A percentile compares a stretch with the other conserved stretches of the same genome.
phyloP scores from a whole-genome alignment of 2,888 invertebrate species.

The Sesia apiformis region DNA sequence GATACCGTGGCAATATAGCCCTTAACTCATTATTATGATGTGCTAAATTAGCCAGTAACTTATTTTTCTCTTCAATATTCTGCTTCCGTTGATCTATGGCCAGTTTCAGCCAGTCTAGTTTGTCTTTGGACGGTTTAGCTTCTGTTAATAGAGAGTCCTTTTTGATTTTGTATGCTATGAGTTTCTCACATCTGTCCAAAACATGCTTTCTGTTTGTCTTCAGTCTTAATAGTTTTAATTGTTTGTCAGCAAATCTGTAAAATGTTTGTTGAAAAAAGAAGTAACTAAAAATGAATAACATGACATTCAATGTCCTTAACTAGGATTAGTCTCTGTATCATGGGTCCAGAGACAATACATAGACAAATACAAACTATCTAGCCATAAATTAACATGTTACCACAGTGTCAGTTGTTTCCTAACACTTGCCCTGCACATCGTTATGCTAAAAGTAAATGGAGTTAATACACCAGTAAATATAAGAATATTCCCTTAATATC shows the following conservation, averaged over 20 bases:
- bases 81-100: conserved; percentile 57
- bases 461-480: too few relatives aligned
- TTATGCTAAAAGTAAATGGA: too few relatives aligned
- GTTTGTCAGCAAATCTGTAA: conserved; percentile 78
- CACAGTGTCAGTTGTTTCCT: too few relatives aligned
- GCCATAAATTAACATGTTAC: too few relatives aligned
- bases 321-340: too few relatives aligned
- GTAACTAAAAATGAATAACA: too few relatives aligned
- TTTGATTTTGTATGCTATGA: conserved; percentile 47
- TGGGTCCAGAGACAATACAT: too few relatives aligned
- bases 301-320: too few relatives aligned
- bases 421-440: too few relatives aligned
- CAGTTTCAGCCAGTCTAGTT: conserved; percentile 47
- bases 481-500: too few relatives aligned
- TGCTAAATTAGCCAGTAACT: conserved; percentile 31
- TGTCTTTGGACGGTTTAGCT: conserved; percentile 55
- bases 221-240: conserved; percentile 72
- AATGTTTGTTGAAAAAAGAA: not conserved
- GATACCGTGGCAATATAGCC: conserved; percentile 53
- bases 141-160: conserved; percentile 53
- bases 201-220: conserved; percentile 74
- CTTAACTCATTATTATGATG: conserved; percentile 47
- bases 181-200: conserved; percentile 69
- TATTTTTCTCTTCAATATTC: conserved; percentile 44
- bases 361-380: too few relatives aligned